Evolutionary conservation across 2,113 vertebrate species (phyloP), one percentile per base, ranked within the genome.

Genomic region (Phylloscopus trochiloides): DNA sequence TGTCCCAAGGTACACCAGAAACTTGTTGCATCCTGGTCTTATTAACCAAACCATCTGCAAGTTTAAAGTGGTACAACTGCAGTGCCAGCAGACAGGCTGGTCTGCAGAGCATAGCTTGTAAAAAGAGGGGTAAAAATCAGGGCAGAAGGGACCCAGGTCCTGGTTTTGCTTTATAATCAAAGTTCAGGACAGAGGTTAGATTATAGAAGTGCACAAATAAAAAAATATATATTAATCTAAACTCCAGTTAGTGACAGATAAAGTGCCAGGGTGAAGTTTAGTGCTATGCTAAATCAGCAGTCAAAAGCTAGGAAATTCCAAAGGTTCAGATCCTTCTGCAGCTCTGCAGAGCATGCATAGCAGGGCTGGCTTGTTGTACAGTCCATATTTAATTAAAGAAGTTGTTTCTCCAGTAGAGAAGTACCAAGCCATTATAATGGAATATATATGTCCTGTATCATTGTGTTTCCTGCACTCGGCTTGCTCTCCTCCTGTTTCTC

Each of bases 361-460:
- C n/a, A 2, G 10, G 31, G 22, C 55, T 51, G 63, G 58, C 45
- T 76, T 92, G 32, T 16, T 70, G 34, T 21, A 21, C 4, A 16
- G 72, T 43, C 92, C 15, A 2, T 68, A 36, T 81, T 92, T 90
- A 82, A 88, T 85, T 72, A 70, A 71, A 85, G 15, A 28, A 71
- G 26, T 45, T 12, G 22, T 65, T 83, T 92, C 20, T 95, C 31
- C 19, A 28, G 1, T 24, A 40, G 29, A 59, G 63, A 62, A 92
- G 36, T 29, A 15, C 67, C 34, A 58, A 73, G 26, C 50, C 11
- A 19, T 51, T 83, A 11, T 12, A 36, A 47, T 43, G 54, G 70
- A 50, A 31, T 80, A 20, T 28, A 16, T 28, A 55, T 76, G 18
- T 63, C n/a, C 3, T 32, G 38, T 52, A 4, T 73, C 34, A 3